Evolutionary conservation across 2,888 invertebrate species (phyloP), one percentile per base, ranked within the genome.

Genomic region (Drosophila meridiana): DNA sequence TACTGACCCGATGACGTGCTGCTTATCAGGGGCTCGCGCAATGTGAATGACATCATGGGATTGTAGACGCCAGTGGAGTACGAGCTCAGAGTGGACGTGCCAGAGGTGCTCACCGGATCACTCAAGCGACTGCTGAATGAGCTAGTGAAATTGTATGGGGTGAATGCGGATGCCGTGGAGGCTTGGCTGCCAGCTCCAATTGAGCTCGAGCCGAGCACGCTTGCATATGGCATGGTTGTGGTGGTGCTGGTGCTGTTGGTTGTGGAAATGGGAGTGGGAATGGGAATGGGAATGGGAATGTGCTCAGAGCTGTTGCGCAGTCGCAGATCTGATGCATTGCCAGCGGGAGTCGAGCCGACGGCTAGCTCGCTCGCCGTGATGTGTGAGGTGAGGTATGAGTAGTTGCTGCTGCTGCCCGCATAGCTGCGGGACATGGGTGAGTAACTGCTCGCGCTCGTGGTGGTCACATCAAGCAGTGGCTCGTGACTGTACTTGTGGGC

Each of bases 1-100:
- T 78, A 87, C 32, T 82, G 85, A 55, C 73, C 73, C 69, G 80
- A 60, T 1, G 75, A 48, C 6, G 56, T 57, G 32, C 9, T 61
- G 64, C 57, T 48, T 30, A 64, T 40, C n/a, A 84, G 58, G 4
- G 91, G 87, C 58, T 89, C 90, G 61, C 83, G 80, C 65, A 90
- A 69, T 36, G 90, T 91, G 50, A 82, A 82, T 36, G 90, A 82
- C 80, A 90, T 82, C 71, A 92, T 82, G 52, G 92, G 90, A 79
- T 87, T 91, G 66, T 87, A 90, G 4, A 84, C 89, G 43, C 90
- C 90, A 11, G 86, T 83, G 55, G 90, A 73, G 47, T 82, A 82
- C 43, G 85, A 69, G 34, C 63, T 76, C 34, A 69, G 74, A 48
- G 53, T 79, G 30, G 77, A 55, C 4, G 62, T 57, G 60, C 45